phyloP scores from a whole-genome alignment of 2,797 vertebrate species.

The Diplodus sargus region DNA sequence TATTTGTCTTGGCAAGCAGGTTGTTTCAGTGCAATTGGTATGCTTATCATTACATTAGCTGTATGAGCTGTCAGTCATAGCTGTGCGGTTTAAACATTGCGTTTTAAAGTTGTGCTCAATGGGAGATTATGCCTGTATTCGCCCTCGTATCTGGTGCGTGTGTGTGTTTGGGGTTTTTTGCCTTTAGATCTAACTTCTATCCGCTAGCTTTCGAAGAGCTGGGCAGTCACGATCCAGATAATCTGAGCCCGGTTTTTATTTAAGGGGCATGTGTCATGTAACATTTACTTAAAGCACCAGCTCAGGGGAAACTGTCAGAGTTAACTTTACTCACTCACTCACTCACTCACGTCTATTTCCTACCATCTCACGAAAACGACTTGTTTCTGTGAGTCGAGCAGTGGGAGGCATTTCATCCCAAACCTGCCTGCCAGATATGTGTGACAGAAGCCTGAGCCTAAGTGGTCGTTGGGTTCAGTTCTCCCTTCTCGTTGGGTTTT shows the following conservation, averaged over 20 bases:
- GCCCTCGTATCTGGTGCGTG: neutral
- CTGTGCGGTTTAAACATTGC: slow-evolving; percentile 2
- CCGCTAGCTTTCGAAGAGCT: neutral
- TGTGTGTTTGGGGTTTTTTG: neutral
- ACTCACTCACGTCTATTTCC: slow-evolving; percentile 1
- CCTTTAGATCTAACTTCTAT: neutral
- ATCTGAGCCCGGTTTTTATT: slow-evolving; percentile 34
- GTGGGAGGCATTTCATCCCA: neutral
- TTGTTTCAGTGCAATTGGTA: neutral
- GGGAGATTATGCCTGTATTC: fast-evolving
- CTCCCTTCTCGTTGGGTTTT: slow-evolving; percentile 22
- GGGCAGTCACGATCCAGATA: slow-evolving; percentile 51
- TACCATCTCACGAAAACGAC: neutral
- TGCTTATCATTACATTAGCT: slow-evolving; percentile 20
- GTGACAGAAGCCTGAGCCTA: slow-evolving; percentile 5
- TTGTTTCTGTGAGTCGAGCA: slow-evolving; percentile 24
- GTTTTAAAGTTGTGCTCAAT: slow-evolving; percentile 38
- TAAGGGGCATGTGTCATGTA: slow-evolving; percentile 62
- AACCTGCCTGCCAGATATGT: slow-evolving; percentile 4
- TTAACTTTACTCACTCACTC: slow-evolving; percentile 29
- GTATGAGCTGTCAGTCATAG: slow-evolving; percentile 19
- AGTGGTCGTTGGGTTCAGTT: slow-evolving; percentile 28
- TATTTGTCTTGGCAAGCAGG: neutral
- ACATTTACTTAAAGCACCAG: slow-evolving; percentile 54
- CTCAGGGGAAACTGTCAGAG: slow-evolving; percentile 23